Evolutionary conservation across 2,888 invertebrate species (phyloP).

Genomic region (Alloscopus bannaensis): DNA sequence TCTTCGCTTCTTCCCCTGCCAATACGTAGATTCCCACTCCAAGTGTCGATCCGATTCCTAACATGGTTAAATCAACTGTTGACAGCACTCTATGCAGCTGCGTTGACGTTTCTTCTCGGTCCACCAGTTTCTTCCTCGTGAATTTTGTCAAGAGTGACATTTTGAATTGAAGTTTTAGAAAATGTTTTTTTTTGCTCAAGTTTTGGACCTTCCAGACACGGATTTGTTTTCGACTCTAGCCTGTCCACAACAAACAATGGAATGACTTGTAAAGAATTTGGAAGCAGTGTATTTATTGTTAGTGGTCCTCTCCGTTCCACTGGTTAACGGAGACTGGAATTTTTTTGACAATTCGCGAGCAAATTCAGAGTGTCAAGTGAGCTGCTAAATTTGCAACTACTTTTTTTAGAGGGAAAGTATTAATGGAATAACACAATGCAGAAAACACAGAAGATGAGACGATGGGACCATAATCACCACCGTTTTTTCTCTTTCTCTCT

Average conservation of each 20-base stretch:
- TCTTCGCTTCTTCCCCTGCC: constrained; percentile 92
- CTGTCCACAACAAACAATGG: not conserved
- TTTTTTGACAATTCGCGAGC: too few species aligned
- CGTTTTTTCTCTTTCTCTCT: too few species aligned
- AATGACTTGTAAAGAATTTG: not conserved
- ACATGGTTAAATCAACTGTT: constrained; percentile 88
- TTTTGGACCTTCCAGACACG: not conserved
- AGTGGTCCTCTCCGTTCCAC: too few species aligned
- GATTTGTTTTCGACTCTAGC: not conserved
- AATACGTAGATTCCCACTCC: constrained; percentile 97
- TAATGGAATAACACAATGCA: too few species aligned
- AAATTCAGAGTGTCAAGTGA: too few species aligned
- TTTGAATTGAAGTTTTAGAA: not conserved
- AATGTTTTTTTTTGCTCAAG: not conserved
- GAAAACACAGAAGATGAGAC: too few species aligned
- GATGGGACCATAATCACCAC: too few species aligned
- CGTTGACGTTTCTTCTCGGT: constrained; percentile 64
- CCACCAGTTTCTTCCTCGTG: constrained; percentile 68
- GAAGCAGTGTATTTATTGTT: too few species aligned
- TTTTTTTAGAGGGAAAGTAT: too few species aligned
- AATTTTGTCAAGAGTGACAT: constrained; percentile 53
- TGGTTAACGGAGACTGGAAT: too few species aligned
- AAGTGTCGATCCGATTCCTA: constrained; percentile 91
- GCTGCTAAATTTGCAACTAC: too few species aligned
- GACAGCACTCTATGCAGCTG: constrained; percentile 82